Base-by-base conservation (phyloP, 2,113 vertebrate genomes). In the Serinus canaria region DNA sequence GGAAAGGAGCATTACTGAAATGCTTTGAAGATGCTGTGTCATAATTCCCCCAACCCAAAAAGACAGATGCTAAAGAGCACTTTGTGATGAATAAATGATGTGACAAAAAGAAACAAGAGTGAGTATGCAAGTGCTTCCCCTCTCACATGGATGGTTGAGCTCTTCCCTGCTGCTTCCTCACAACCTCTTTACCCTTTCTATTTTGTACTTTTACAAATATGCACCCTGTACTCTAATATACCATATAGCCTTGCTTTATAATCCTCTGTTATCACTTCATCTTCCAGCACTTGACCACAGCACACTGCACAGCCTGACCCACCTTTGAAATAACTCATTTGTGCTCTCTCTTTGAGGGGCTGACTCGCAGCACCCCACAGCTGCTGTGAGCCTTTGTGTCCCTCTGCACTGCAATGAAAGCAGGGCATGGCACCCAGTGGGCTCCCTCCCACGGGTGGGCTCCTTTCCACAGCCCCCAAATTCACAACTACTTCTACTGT, bases 11-110 rank as follows among this genome's bases (percentile, higher is more conserved):
- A 46, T 80, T 87, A 50, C 53, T 74, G 59, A 52, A 90, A 50
- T 28, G 17, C 18, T 79, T 67, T 75, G 41, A 89, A 79, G 49
- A 13, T 76, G 39, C 70, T 2, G 2, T 55, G 53, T 66, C 58
- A 58, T 47, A 89, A 78, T 74, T 93, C 22, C 64, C 55, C 60
- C 41, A 84, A 63, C 84, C 41, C 3, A 2, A 76, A 81, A 70
- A 80, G 24, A 23, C 7, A 58, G 66, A 50, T 3, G 21, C 74
- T 82, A 62, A 92, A 92, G 39, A 92, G 43, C 59, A 67, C 59
- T 91, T 88, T 86, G 66, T 82, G 63, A 92, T 90, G 55, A 95
- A 95, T 89, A 92, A 97, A 87, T 85, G 58, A 96, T 90, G 70
- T 43, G 78, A 85, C 82, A 90, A 92, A 95, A 91, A 79, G 64